Conservation (phyloP, 1,140 invertebrate genomes). For the Pentalonia nigronervosa region DNA sequence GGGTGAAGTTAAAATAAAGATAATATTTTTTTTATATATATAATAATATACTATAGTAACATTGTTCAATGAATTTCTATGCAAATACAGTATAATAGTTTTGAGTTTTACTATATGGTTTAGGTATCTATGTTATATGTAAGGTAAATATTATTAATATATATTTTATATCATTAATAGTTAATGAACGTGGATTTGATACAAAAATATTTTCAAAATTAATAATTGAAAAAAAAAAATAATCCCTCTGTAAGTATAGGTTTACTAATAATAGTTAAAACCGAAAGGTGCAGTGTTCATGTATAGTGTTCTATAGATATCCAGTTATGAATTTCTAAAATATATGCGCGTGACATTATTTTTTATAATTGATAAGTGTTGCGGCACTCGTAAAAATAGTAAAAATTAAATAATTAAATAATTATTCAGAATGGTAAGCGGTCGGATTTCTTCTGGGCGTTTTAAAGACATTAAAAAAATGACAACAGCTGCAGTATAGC, state of each 20-base stretch:
- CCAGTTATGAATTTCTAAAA: background rate
- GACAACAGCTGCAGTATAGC: background rate
- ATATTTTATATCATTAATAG: no score
- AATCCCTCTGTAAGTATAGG: background rate
- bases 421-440: background rate
- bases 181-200: background rate
- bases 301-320: background rate
- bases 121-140: no score
- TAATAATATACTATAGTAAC: background rate
- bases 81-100: background rate
- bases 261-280: background rate
- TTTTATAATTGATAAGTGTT: background rate
- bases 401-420: background rate
- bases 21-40: background rate
- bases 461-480: background rate
- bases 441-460: background rate
- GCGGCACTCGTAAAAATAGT: background rate
- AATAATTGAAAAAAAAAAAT: background rate
- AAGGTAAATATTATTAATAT: no score
- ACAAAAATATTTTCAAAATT: background rate
- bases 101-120: background rate
- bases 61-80: background rate
- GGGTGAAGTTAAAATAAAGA: background rate
- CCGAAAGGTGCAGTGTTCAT: background rate
- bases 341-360: background rate